Percentiles rank a stretch among this genome's conserved stretches.
Evolutionary conservation across 2,113 vertebrate genomes (phyloP).

Genomic region (Nansenia antarctica): DNA sequence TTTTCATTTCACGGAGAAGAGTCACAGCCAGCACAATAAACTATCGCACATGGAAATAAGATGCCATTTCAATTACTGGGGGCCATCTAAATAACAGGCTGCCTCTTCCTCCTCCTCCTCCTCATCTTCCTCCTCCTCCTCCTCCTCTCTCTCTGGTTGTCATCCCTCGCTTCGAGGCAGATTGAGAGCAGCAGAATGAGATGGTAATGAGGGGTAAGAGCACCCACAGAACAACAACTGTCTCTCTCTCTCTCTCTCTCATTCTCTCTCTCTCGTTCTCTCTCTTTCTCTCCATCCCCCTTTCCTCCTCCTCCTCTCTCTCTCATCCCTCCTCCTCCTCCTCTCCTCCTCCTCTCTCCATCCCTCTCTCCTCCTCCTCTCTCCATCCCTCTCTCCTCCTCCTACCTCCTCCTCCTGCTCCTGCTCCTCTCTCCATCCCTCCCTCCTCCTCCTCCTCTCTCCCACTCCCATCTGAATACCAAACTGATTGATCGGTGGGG

Average conservation of each 20-base stretch:
- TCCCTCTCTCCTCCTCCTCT: constrained; percentile 2
- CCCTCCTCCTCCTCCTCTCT: constrained; percentile 8
- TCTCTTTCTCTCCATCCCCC: constrained; percentile 19
- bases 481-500: constrained; percentile 35
- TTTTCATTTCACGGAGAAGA: constrained; percentile 38
- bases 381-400: neutral
- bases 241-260: constrained; percentile 25
- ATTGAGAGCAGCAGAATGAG: constrained; percentile 43
- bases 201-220: constrained; percentile 57
- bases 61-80: constrained; percentile 55
- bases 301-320: too few relatives aligned
- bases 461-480: constrained; percentile 9
- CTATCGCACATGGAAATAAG: constrained; percentile 57
- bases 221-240: constrained; percentile 31
- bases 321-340: too few relatives aligned
- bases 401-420: neutral
- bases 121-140: neutral
- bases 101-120: constrained; percentile 10
- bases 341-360: too few relatives aligned
- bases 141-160: constrained; percentile 18
- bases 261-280: constrained; percentile 11
- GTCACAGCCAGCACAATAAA: constrained; percentile 53
- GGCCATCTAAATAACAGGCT: constrained; percentile 56
- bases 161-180: constrained; percentile 31
- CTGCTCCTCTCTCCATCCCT: constrained; percentile 9